Conservation (phyloP, 2,113 vertebrate genomes). For the Kryptolebias marmoratus region DNA sequence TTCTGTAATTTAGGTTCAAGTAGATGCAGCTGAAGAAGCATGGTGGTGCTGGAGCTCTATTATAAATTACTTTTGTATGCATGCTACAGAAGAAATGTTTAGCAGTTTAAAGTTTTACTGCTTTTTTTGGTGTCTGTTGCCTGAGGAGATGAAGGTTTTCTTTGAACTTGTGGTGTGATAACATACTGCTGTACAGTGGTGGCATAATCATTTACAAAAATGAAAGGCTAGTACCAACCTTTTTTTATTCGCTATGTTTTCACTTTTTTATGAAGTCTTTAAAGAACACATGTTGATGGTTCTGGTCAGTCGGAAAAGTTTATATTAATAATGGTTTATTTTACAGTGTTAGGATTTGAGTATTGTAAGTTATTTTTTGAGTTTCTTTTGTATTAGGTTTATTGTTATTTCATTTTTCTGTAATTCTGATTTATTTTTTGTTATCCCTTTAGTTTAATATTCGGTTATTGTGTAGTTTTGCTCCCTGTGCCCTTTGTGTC, state of each 20-base stretch:
- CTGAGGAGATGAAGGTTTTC: slow-evolving; percentile 54
- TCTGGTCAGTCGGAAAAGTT: slow-evolving; percentile 38
- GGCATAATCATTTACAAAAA: slow-evolving; percentile 63
- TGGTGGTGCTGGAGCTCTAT: slow-evolving; percentile 49
- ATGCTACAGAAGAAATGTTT: slow-evolving; percentile 7
- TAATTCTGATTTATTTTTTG: too few relatives aligned
- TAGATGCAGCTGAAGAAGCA: slow-evolving; percentile 28
- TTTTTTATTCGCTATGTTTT: slow-evolving; percentile 45
- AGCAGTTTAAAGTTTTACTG: slow-evolving; percentile 45
- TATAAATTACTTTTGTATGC: slow-evolving; percentile 30
- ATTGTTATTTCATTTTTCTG: too few relatives aligned
- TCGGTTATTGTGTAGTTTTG: too few relatives aligned
- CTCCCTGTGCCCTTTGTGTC: too few relatives aligned
- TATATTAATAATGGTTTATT: not conserved
- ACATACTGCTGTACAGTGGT: slow-evolving; percentile 56
- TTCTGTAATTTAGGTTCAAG: slow-evolving; percentile 59
- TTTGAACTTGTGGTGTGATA: slow-evolving; percentile 49
- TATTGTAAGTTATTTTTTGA: too few relatives aligned
- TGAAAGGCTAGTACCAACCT: slow-evolving; percentile 23
- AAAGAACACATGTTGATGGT: slow-evolving; percentile 20
- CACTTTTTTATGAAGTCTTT: slow-evolving; percentile 41
- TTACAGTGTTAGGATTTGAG: too few relatives aligned
- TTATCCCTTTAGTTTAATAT: too few relatives aligned
- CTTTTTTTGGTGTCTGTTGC: slow-evolving; percentile 45
- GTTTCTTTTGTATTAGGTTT: too few relatives aligned